Base-by-base conservation (phyloP, 2,888 invertebrate species). In the Didymodactylos carnosus region DNA sequence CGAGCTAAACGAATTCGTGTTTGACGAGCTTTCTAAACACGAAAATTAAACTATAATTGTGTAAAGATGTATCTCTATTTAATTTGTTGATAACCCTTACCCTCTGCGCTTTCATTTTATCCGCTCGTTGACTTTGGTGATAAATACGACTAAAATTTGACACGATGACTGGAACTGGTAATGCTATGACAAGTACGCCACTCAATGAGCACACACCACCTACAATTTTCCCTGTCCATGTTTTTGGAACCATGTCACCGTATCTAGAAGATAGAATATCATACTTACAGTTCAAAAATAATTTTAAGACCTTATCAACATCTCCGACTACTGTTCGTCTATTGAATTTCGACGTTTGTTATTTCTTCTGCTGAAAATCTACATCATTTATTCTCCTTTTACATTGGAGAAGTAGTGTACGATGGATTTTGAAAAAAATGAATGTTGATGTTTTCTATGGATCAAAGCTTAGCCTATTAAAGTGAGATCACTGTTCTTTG, bases 71-170 rank as follows among this genome's bases (percentile, higher is more conserved):
- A n/a, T 16, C 25, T 16, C 13, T 14, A 14, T n/a, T 13, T 11
- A 14, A 14, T 14, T 62, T n/a, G 13, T 16, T 14, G 13, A n/a
- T 27, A 14, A 14, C 11, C 11, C 13, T 62, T 87, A 95, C 97
- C 89, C 97, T 89, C 86, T 98, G 98, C 78, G 98, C 97, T 88
- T 97, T 95, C 80, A 97, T 88, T 86, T 98, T 99, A 84, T 99
- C 98, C 69, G 97, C 95, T 79, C 98, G 87, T 85, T 98, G 98
- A 86, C 94, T 98, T 87, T 98, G 98, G 85, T 98, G 97, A 87
- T 98, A 99, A 85, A 98, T 98, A 84, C 98, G 87, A 84, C 94
- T 95, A 88, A 98, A 98, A 88, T 98, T 98, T 85, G 94, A 95
- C 79, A 98, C 98, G 86, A 98, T 98, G 84, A 98, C 97, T 78